A percentile compares a stretch with the other conserved stretches of the same genome.
These are phyloP conservation scores for Ryuthela nishihirai DNA, from an alignment of 2,888 invertebrate genomes.

Conservation along the genomic window DNA sequence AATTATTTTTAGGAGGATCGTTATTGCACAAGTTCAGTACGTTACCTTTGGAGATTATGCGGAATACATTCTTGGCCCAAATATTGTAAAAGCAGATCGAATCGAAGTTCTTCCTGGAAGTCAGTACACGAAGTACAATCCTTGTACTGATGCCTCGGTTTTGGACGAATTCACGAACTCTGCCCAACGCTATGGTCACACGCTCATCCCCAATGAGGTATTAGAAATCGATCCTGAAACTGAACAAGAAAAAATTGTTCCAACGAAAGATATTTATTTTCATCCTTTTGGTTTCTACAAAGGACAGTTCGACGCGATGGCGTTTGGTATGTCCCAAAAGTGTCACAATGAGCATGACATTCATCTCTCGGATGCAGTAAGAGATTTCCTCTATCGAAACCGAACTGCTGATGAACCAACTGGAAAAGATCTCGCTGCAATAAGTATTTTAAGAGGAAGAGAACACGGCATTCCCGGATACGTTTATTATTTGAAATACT, in stretches of 20 bases:
- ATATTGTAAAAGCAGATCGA: slow-evolving; percentile 40
- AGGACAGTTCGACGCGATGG: slow-evolving; percentile 48
- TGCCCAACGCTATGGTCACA: slow-evolving; percentile 34
- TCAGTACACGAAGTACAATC: slow-evolving; percentile 35
- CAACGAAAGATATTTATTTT: slow-evolving; percentile 22
- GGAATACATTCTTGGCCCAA: slow-evolving; percentile 37
- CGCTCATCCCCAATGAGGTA: slow-evolving; percentile 65
- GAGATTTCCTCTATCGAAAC: slow-evolving; percentile 21
- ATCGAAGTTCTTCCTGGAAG: slow-evolving; percentile 52
- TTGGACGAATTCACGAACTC: slow-evolving; percentile 36
- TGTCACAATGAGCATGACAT: slow-evolving; percentile 26
- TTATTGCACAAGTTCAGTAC: slow-evolving; percentile 33
- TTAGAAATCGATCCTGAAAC: slow-evolving; percentile 69
- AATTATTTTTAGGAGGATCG: slow-evolving; percentile 29
- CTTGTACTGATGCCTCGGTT: slow-evolving; percentile 36
- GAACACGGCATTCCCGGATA: slow-evolving; percentile 73
- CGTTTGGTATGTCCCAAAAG: slow-evolving; percentile 30
- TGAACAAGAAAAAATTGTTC: slow-evolving; percentile 59
- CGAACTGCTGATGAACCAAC: slow-evolving; percentile 58
- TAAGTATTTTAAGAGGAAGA: slow-evolving; percentile 73
- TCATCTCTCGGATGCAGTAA: slow-evolving; percentile 13
- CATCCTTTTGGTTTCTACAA: slow-evolving; percentile 35
- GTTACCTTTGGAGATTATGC: slow-evolving; percentile 39
- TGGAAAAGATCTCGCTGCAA: slow-evolving; percentile 69
- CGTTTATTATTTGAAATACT: slow-evolving; percentile 70